phyloP scores from a whole-genome alignment of 2,888 invertebrate genomes.

The Eupeodes latifasciatus region DNA sequence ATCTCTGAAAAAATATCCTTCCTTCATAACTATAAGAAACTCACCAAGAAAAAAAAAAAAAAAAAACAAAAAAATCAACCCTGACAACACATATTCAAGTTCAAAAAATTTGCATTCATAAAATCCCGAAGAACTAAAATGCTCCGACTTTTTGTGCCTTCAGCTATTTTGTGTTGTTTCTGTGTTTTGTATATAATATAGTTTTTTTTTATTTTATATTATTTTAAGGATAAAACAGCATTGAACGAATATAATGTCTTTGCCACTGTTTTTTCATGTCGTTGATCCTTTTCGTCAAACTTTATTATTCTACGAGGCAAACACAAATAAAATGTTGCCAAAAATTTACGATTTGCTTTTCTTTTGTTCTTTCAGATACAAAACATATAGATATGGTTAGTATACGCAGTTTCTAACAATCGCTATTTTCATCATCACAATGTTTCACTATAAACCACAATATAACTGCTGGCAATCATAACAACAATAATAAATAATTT shows the following conservation, averaged over 20 bases:
- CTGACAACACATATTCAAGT: slow-evolving; percentile 64
- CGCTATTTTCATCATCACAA: slow-evolving; percentile 23
- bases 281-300: slow-evolving; percentile 64
- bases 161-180: slow-evolving; percentile 27
- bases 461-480: slow-evolving; percentile 67
- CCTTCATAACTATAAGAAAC: slow-evolving; percentile 34
- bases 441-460: slow-evolving; percentile 44
- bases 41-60: slow-evolving; percentile 39
- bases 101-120: slow-evolving; percentile 73
- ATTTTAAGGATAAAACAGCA: slow-evolving; percentile 33
- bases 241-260: slow-evolving; percentile 67
- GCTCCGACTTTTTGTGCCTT: slow-evolving; percentile 43
- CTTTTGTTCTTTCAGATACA: background rate
- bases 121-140: slow-evolving; percentile 65
- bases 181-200: slow-evolving; percentile 34
- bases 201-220: slow-evolving; percentile 4
- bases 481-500: slow-evolving; percentile 64
- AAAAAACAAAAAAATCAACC: slow-evolving; percentile 51
- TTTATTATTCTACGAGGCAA: slow-evolving; percentile 63
- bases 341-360: slow-evolving; percentile 67
- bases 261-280: slow-evolving; percentile 74
- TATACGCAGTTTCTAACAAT: slow-evolving; percentile 7
- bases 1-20: slow-evolving; percentile 5
- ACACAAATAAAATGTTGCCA: slow-evolving; percentile 31
- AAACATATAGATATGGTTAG: background rate